Conservation (phyloP, 2,113 vertebrate species). For the Scomber scombrus region DNA sequence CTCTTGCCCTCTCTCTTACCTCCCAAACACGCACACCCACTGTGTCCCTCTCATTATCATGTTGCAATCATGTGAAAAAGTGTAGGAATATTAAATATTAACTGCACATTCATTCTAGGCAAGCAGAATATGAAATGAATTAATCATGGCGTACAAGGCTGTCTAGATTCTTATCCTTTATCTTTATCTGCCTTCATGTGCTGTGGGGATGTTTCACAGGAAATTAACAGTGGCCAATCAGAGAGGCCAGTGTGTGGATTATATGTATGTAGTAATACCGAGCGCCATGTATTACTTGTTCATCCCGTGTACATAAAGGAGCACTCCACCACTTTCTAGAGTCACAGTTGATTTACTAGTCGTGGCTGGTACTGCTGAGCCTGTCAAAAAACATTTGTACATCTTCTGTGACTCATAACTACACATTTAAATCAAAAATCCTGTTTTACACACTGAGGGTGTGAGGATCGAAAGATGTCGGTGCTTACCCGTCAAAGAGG, state of each 20-base stretch:
- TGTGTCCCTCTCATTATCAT: constrained; percentile 48
- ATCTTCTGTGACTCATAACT: not conserved
- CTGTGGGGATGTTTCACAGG: constrained; percentile 42
- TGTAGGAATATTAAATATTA: constrained; percentile 80
- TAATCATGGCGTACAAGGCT: constrained; percentile 75
- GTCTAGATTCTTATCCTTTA: constrained; percentile 63
- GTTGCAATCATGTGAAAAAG: constrained; percentile 72
- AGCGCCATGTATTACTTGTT: constrained; percentile 11
- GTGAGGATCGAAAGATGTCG: not conserved
- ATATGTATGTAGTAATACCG: not conserved
- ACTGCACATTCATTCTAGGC: constrained; percentile 76
- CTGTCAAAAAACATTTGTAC: not conserved
- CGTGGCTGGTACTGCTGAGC: not conserved
- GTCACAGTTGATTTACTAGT: not conserved
- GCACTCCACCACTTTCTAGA: not conserved
- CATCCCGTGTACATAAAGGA: constrained; percentile 3
- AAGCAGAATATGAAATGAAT: constrained; percentile 79
- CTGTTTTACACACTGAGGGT: not conserved
- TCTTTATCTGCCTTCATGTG: constrained; percentile 47
- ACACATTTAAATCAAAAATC: not conserved
- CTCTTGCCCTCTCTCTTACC: constrained; percentile 9
- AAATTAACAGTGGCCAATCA: constrained; percentile 59
- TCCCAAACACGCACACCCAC: constrained; percentile 15
- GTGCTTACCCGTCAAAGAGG: not conserved
- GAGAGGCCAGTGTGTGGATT: not conserved